Conservation (phyloP, 2,888 invertebrate genomes). For the Dione vanillae region DNA sequence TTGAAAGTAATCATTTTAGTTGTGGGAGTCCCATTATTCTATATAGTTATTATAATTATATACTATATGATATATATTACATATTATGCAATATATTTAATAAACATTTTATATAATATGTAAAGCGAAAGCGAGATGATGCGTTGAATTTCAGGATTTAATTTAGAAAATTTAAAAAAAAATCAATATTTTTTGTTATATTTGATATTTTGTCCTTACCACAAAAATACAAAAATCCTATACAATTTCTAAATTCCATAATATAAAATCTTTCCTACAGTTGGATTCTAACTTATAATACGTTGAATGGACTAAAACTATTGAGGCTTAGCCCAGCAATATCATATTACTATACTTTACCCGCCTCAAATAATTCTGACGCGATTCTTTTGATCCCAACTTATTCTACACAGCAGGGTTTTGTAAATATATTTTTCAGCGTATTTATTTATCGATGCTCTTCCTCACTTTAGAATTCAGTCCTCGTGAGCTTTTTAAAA, state of each 20-base stretch:
- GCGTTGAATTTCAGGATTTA: too few relatives aligned
- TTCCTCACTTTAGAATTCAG: slow-evolving; percentile 21
- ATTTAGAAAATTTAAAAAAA: too few relatives aligned
- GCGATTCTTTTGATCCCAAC: slow-evolving; percentile 47
- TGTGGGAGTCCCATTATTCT: background rate
- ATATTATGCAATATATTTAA: too few relatives aligned
- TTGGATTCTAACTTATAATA: slow-evolving; percentile 4
- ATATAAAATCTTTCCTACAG: slow-evolving; percentile 2
- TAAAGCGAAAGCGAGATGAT: too few relatives aligned
- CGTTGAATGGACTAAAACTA: slow-evolving; percentile 36
- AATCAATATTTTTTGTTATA: too few relatives aligned
- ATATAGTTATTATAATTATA: too few relatives aligned
- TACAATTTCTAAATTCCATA: background rate
- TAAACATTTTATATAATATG: too few relatives aligned
- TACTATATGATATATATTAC: too few relatives aligned
- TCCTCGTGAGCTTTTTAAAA: slow-evolving; percentile 11
- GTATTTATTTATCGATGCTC: slow-evolving; percentile 33
- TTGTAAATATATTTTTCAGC: slow-evolving; percentile 36
- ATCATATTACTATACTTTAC: slow-evolving; percentile 40
- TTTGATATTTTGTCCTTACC: too few relatives aligned
- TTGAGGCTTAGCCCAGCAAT: slow-evolving; percentile 43
- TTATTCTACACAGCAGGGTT: slow-evolving; percentile 39
- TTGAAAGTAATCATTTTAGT: too few relatives aligned
- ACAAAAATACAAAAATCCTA: too few relatives aligned
- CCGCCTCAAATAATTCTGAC: slow-evolving; percentile 40